These are phyloP conservation scores for Drosophila novamexicana DNA, from an alignment of 1,140 invertebrate species.

Conservation along the genomic window DNA sequence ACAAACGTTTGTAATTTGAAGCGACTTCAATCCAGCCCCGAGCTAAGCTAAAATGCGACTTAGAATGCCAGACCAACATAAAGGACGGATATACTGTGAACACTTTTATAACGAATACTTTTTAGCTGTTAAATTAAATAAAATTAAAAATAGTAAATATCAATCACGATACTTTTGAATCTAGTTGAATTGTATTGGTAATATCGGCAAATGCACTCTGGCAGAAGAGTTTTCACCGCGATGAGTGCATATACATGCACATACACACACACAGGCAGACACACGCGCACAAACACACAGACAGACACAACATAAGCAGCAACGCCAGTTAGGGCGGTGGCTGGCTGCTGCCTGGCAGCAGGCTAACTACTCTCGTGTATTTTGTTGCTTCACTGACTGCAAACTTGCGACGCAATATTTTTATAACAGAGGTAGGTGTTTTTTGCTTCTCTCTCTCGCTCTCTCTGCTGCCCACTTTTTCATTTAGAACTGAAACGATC, in stretches of 20 bases:
- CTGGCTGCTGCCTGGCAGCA: constrained; percentile 62
- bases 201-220: not conserved
- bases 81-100: constrained; percentile 15
- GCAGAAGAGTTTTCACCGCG: constrained; percentile 14
- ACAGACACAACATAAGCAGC: constrained; percentile 59
- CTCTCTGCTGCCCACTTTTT: not conserved
- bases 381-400: constrained; percentile 37
- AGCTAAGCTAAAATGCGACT: constrained; percentile 22
- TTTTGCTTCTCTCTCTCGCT: not conserved
- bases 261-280: not conserved
- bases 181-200: not conserved
- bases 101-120: not conserved
- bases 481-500: not conserved
- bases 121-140: not conserved
- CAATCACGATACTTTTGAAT: no score
- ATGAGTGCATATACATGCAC: constrained; percentile 6
- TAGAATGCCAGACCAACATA: constrained; percentile 14
- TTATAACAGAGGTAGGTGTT: constrained; percentile 12
- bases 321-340: constrained; percentile 78
- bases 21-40: constrained; percentile 33
- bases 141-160: no score
- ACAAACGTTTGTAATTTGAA: constrained; percentile 32
- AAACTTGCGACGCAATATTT: constrained; percentile 67
- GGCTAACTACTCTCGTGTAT: constrained; percentile 24
- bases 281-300: constrained; percentile 17